phyloP scores from a whole-genome alignment of 2,797 vertebrate genomes.

The Phoxinus dragarum region DNA sequence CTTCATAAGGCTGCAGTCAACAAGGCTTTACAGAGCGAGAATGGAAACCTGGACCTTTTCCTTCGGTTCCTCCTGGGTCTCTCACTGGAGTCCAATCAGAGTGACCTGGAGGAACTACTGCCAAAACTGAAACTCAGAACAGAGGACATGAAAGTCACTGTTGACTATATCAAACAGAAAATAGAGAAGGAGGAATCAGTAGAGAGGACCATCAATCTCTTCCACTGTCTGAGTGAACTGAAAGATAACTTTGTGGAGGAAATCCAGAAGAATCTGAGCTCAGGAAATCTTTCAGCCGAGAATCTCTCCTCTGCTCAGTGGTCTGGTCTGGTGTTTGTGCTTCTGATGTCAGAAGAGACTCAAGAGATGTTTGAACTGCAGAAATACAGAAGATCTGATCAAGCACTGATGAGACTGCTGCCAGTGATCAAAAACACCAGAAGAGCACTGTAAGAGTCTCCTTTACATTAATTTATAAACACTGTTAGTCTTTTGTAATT shows the following conservation, averaged over 20 bases:
- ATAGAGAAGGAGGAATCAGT: not conserved
- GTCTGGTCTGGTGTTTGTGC: not conserved
- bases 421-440: not conserved
- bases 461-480: not conserved
- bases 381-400: not conserved
- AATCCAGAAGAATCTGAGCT: not conserved
- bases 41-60: not conserved
- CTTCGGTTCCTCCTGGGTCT: not conserved
- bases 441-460: not conserved
- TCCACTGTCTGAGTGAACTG: not conserved
- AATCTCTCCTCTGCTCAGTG: not conserved
- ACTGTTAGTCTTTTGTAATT: not conserved
- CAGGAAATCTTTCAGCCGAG: not conserved
- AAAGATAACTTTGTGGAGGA: not conserved
- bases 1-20: not conserved
- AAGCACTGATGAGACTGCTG: not conserved
- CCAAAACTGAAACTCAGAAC: not conserved
- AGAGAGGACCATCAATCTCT: not conserved
- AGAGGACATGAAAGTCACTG: not conserved
- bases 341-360: not conserved
- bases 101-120: not conserved
- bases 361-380: not conserved
- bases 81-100: not conserved
- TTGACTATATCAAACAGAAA: not conserved
- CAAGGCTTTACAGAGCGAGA: not conserved